phyloP scores from a whole-genome alignment of 2,797 vertebrate genomes.

The Melanotaenia trifasciata region DNA sequence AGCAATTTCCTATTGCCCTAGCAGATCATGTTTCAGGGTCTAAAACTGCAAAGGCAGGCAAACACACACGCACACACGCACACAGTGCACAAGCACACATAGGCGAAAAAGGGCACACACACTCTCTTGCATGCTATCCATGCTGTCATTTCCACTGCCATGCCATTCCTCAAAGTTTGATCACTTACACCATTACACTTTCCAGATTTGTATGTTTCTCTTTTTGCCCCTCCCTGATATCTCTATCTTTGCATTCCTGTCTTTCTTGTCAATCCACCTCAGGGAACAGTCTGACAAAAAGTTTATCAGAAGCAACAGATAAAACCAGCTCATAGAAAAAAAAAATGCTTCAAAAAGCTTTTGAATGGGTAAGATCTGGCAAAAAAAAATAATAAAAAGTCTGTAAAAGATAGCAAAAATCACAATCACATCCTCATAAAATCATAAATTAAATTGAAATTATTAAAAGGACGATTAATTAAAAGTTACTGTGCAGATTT shows the following conservation, averaged over 20 bases:
- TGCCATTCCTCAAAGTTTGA: slow-evolving; percentile 49
- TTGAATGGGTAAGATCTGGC: too few species aligned
- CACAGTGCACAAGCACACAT: slow-evolving; percentile 3
- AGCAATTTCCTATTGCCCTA: slow-evolving; percentile 94
- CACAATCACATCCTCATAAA: too few species aligned
- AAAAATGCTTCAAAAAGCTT: too few species aligned
- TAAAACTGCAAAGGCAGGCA: slow-evolving; percentile 59
- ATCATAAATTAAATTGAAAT: too few species aligned
- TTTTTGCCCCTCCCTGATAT: background rate
- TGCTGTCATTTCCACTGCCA: slow-evolving; percentile 52
- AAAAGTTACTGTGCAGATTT: too few species aligned
- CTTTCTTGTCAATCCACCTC: slow-evolving; percentile 61
- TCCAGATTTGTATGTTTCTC: slow-evolving; percentile 24
- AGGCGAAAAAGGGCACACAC: slow-evolving; percentile 21
- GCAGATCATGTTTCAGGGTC: slow-evolving; percentile 87
- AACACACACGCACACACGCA: slow-evolving; percentile 25
- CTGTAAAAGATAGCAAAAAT: too few species aligned
- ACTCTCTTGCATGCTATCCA: slow-evolving; percentile 35
- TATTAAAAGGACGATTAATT: too few species aligned
- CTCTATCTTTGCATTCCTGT: background rate
- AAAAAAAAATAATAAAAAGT: too few species aligned
- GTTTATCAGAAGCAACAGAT: slow-evolving; percentile 64
- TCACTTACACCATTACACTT: slow-evolving; percentile 40
- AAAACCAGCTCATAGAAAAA: background rate
- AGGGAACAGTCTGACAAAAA: slow-evolving; percentile 64